Evolutionary conservation across 2,888 invertebrate species (phyloP).

Genomic region (Xylocampa areola): DNA sequence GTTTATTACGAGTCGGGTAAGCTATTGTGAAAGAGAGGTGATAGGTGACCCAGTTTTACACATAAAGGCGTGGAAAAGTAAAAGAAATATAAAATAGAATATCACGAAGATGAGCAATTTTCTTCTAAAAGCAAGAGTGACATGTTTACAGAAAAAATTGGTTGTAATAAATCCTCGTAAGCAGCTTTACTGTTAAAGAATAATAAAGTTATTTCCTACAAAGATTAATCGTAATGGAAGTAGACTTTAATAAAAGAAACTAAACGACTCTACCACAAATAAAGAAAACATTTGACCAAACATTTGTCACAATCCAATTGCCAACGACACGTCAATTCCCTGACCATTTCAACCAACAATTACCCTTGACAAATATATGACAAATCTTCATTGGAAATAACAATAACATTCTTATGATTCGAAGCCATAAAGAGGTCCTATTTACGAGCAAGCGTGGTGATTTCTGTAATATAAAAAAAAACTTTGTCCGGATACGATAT

Average conservation of each 20-base stretch:
- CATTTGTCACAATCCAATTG: constrained; percentile 28
- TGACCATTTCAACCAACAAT: constrained; percentile 37
- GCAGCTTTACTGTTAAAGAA: constrained; percentile 35
- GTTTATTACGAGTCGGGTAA: constrained; percentile 35
- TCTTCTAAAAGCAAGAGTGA: constrained; percentile 32
- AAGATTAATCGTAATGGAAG: constrained; percentile 23
- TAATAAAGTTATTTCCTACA: constrained; percentile 39
- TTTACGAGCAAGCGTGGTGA: constrained; percentile 65
- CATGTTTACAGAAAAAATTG: constrained; percentile 27
- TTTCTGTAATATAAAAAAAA: constrained; percentile 64
- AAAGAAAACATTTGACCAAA: constrained; percentile 37
- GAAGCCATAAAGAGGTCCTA: constrained; percentile 63
- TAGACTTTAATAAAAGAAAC: constrained; percentile 40
- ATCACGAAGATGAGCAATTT: constrained; percentile 37
- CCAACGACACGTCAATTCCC: constrained; percentile 38
- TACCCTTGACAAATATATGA: constrained; percentile 57
- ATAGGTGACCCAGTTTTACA: constrained; percentile 44
- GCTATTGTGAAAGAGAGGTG: constrained; percentile 33
- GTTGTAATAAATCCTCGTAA: constrained; percentile 42
- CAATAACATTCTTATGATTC: constrained; percentile 67
- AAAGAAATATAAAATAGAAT: constrained; percentile 44
- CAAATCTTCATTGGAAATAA: constrained; percentile 61
- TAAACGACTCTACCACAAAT: constrained; percentile 31
- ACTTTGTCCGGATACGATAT: constrained; percentile 60
- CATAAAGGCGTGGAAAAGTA: constrained; percentile 31